Evolutionary conservation across 2,888 invertebrate species (phyloP), one percentile per base, ranked within the genome.

Genomic region (Strigamia transsilvanica): DNA sequence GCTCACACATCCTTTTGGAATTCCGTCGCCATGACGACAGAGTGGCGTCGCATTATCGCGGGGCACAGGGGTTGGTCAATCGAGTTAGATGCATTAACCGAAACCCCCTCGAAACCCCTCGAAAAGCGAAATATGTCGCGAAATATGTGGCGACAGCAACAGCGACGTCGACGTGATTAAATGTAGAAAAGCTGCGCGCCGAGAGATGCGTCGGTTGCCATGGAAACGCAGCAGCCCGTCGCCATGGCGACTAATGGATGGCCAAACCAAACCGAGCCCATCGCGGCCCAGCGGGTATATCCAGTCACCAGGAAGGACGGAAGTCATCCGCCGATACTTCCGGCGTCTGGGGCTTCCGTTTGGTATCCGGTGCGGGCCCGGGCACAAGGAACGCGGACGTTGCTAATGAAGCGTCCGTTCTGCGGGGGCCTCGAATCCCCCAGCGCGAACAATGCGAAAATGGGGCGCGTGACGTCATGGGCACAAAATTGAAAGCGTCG

Each of bases 311-410:
- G 56, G 56, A 56, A 56, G 56, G 56, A 56, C 56, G 56, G 56
- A 56, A 56, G 56, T 56, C 56, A 56, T 56, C 56, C 56, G 56
- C 56, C 56, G 56, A 56, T 56, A 56, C 56, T 56, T 56, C 56
- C 56, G 56, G 56, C 56, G 56, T 56, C 56, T 56, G 56, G 56
- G 56, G 56, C 56, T 56, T 56, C 56, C 56, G 56, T 56, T 56
- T 56, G 56, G 56, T 56, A 56, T 56, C 56, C 56, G 56, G 56
- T 56, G 56, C 56, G 56, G 56, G n/a, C 21, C 21, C 56, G 56
- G 56, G n/a, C 56, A 56, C 56, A 56, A 56, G 56, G 56, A 21
- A 21, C 56, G 56, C 56, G 56, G 56, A 56, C 56, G 56, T 7
- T 56, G 56, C 56, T 56, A 56, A 56, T 56, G 56, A 56, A 56